phyloP scores from a whole-genome alignment of 2,888 invertebrate species.

The Pseudolycoriella hygida region DNA sequence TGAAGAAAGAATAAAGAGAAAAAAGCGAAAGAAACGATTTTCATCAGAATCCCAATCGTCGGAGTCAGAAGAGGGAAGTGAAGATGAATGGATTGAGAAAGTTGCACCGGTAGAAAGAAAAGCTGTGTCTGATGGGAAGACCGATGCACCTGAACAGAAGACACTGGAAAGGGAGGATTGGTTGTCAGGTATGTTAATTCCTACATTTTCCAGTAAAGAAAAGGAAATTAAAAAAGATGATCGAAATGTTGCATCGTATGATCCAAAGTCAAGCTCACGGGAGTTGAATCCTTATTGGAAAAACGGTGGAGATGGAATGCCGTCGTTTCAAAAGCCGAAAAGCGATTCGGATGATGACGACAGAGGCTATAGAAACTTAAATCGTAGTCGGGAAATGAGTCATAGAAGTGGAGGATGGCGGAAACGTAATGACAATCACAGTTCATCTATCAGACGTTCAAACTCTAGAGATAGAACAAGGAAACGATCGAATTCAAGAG shows the following conservation, averaged over 20 bases:
- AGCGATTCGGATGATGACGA: slow-evolving; percentile 22
- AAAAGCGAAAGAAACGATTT: not conserved
- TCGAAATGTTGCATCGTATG: slow-evolving; percentile 39
- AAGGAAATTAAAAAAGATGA: slow-evolving; percentile 31
- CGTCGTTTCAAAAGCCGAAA: slow-evolving; percentile 30
- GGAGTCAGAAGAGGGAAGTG: slow-evolving; percentile 16
- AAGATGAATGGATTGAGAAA: slow-evolving; percentile 46
- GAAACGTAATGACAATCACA: not conserved
- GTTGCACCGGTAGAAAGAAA: slow-evolving; percentile 10
- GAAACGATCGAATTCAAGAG: not conserved
- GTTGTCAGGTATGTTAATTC: slow-evolving; percentile 45
- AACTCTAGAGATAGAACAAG: not conserved
- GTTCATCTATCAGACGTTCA: not conserved
- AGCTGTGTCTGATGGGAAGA: not conserved
- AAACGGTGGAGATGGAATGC: slow-evolving; percentile 71
- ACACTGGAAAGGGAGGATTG: slow-evolving; percentile 47
- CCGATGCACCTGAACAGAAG: slow-evolving; percentile 7
- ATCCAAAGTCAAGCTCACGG: slow-evolving; percentile 49
- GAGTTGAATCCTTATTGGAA: slow-evolving; percentile 92
- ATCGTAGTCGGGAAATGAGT: not conserved
- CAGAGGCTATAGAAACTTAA: slow-evolving; percentile 5
- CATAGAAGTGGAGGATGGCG: no score
- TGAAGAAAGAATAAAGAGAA: slow-evolving; percentile 17
- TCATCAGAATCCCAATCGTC: slow-evolving; percentile 11
- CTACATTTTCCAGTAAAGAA: slow-evolving; percentile 25